Evolutionary conservation across 2,113 vertebrate species (phyloP).

Genomic region (Eubucco bourcierii): DNA sequence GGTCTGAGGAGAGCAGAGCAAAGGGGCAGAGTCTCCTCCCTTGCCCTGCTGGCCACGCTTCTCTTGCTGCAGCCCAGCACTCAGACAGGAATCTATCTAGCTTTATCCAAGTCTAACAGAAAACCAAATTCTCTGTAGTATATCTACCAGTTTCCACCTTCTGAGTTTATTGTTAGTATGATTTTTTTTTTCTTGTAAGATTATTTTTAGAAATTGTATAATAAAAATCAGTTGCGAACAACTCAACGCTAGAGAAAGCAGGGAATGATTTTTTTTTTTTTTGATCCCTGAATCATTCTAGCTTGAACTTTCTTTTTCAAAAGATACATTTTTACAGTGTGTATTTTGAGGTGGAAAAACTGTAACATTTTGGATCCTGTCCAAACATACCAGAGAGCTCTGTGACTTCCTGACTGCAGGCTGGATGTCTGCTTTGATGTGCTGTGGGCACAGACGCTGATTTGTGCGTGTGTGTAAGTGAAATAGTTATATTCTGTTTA

Average conservation of each 20-base stretch:
- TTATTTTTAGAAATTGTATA: neutral
- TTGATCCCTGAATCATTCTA: neutral
- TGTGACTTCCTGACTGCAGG: neutral
- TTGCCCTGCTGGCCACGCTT: too few species aligned
- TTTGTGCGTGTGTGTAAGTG: neutral
- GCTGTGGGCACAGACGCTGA: neutral
- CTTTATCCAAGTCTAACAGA: neutral
- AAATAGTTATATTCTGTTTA: neutral
- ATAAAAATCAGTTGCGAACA: neutral
- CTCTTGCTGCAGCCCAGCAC: too few species aligned
- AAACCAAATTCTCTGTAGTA: neutral
- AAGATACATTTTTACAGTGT: neutral
- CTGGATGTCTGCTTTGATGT: neutral
- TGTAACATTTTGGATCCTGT: neutral
- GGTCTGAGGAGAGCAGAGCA: too few species aligned
- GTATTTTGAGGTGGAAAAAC: neutral
- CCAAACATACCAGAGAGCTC: neutral
- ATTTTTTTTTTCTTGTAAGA: neutral
- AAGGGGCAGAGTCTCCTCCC: too few species aligned
- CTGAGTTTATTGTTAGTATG: neutral
- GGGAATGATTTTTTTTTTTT: neutral
- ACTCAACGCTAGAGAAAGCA: neutral
- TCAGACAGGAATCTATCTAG: neutral
- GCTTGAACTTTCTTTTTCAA: neutral
- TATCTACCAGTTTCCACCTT: accelerated